A percentile compares a stretch with the other conserved stretches of the same genome.
These are phyloP conservation scores for Notothenia coriiceps DNA, from an alignment of 2,113 vertebrate genomes.

Conservation along the genomic window DNA sequence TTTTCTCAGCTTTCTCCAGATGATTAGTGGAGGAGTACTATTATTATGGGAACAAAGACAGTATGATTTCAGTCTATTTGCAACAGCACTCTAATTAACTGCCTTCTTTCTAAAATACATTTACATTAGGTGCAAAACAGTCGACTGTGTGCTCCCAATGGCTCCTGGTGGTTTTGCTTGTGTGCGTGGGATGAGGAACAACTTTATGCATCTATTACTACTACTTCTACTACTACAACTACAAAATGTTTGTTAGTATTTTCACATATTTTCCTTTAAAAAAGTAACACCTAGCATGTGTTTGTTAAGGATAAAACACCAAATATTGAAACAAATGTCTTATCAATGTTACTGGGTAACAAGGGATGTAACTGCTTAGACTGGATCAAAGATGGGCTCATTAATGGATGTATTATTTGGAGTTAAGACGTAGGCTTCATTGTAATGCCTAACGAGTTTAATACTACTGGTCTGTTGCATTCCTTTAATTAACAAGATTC, in stretches of 20 bases:
- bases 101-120: neutral
- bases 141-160: neutral
- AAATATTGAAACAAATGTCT: neutral
- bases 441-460: neutral
- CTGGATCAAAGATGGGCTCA: neutral
- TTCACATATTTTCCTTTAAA: neutral
- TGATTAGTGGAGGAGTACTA: conserved; percentile 12
- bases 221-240: too few species aligned
- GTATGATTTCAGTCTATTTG: neutral
- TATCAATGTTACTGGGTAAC: neutral
- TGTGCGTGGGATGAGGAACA: neutral
- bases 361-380: neutral
- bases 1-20: conserved; percentile 14
- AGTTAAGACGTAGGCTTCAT: neutral
- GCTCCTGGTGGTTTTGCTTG: neutral
- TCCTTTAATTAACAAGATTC: neutral
- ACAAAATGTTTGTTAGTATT: too few species aligned
- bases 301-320: neutral
- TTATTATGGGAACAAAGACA: conserved; percentile 24
- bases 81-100: neutral
- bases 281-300: neutral
- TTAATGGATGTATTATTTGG: neutral
- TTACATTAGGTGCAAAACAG: neutral
- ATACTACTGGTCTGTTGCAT: neutral
- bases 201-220: too few species aligned